phyloP scores from a whole-genome alignment of 2,113 vertebrate genomes.

The Scomber scombrus region DNA sequence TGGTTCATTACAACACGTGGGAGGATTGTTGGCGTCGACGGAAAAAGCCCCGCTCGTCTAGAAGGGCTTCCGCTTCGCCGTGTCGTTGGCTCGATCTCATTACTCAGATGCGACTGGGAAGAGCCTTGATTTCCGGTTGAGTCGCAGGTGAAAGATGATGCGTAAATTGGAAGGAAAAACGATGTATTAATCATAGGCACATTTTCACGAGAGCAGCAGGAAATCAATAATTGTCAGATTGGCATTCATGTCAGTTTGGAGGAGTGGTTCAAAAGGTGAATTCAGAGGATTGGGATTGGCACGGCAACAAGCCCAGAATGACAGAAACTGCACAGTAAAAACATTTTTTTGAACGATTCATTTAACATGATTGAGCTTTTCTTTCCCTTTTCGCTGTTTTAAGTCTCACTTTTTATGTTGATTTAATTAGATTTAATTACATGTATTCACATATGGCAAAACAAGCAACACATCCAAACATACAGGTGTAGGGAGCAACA shows the following conservation, averaged over 20 bases:
- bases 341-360: slow-evolving; percentile 6
- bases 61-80: slow-evolving; percentile 28
- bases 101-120: slow-evolving; percentile 36
- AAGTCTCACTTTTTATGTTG: not conserved
- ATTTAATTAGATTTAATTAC: not conserved
- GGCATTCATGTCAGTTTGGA: slow-evolving; percentile 29
- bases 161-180: slow-evolving; percentile 1
- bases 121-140: slow-evolving; percentile 57
- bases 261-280: slow-evolving; percentile 9
- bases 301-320: not conserved
- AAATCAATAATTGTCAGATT: slow-evolving; percentile 51
- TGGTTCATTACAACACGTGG: slow-evolving; percentile 52
- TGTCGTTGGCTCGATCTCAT: slow-evolving; percentile 37
- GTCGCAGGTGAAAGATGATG: slow-evolving; percentile 42
- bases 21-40: slow-evolving; percentile 46
- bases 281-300: slow-evolving; percentile 13
- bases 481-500: too few relatives aligned
- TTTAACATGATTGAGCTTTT: slow-evolving; percentile 4
- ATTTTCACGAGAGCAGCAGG: slow-evolving; percentile 53
- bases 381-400: not conserved
- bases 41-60: slow-evolving; percentile 1
- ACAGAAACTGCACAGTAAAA: not conserved
- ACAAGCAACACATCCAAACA: not conserved
- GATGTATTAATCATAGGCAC: slow-evolving; percentile 14
- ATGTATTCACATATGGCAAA: not conserved